Conservation (phyloP, 2,797 vertebrate genomes). For the Cheirogaleus major region DNA sequence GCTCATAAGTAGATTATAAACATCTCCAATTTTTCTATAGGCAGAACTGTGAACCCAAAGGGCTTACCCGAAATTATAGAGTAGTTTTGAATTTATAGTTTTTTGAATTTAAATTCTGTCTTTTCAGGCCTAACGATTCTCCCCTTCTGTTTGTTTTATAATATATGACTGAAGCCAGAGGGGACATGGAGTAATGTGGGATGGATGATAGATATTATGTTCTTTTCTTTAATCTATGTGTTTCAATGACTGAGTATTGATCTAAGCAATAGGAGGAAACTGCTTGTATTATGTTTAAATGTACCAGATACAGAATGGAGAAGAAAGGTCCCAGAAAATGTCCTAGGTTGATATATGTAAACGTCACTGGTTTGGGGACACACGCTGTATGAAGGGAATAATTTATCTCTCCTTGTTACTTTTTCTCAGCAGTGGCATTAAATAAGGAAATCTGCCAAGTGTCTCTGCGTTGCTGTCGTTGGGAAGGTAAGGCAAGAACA, state of each 20-base stretch:
- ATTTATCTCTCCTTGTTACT: not conserved
- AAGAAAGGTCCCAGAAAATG: not conserved
- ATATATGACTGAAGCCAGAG: not conserved
- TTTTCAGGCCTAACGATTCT: not conserved
- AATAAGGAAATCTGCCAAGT: not conserved
- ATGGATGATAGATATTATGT: not conserved
- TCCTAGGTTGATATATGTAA: not conserved
- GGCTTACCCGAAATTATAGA: not conserved
- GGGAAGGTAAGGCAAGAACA: not conserved
- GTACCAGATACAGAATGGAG: not conserved
- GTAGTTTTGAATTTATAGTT: not conserved
- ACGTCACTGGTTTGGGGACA: not conserved
- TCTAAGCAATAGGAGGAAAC: not conserved
- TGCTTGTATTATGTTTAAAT: not conserved
- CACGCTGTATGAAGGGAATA: not conserved
- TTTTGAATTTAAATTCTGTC: not conserved
- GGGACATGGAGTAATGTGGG: not conserved
- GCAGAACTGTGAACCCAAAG: not conserved
- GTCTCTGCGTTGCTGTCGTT: not conserved
- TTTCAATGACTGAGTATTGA: not conserved
- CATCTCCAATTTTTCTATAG: not conserved
- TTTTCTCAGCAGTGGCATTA: not conserved
- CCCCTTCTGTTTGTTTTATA: not conserved
- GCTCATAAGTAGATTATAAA: not conserved
- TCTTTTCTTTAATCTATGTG: constrained; percentile 1